Evolutionary conservation across 2,113 vertebrate species (phyloP), one percentile per base, ranked within the genome.

Genomic region (Mus musculus): DNA sequence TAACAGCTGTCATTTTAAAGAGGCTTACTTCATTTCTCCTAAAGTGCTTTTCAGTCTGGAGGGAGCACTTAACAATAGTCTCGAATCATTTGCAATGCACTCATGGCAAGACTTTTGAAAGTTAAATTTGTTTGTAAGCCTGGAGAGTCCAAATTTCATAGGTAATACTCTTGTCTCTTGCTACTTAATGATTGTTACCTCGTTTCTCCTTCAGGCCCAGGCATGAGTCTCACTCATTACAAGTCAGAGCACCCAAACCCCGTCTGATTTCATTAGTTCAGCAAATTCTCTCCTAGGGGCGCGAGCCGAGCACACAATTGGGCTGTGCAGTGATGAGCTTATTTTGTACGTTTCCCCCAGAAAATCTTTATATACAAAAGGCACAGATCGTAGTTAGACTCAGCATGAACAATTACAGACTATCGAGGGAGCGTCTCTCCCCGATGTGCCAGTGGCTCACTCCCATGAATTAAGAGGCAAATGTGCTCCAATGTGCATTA

Each of bases 31-130:
- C 97, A 88, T 98, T 98, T 98, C 97, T 88, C 97, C 95, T 97
- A 82, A 98, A 98, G 97, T 98, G 97, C 97, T 98, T 98, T 98
- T 97, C 93, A 94, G 91, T 98, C 98, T 98, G 92, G 93, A 97
- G 98, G 98, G 98, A 98, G 96, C 90, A 94, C 97, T 97, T 99
- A 97, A 98, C 95, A 98, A 95, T 97, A 98, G 96, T 96, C 84
- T 10, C 98, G 98, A 98, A 98, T 98, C 97, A 98, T 97, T 97
- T 97, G 96, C 92, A 96, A 81, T 96, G 86, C 93, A 96, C 97
- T 98, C 95, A 88, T 7, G 72, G 88, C 85, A 96, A 93, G 97
- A 96, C 96, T 96, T 95, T 98, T 97, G 82, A 54, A 97, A 96
- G 93, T 96, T 97, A 82, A 95, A 98, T 97, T 94, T 95, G 96